Evolutionary conservation across 2,888 invertebrate species (phyloP), one percentile per base, ranked within the genome.

Genomic region (Heliconius hortense): DNA sequence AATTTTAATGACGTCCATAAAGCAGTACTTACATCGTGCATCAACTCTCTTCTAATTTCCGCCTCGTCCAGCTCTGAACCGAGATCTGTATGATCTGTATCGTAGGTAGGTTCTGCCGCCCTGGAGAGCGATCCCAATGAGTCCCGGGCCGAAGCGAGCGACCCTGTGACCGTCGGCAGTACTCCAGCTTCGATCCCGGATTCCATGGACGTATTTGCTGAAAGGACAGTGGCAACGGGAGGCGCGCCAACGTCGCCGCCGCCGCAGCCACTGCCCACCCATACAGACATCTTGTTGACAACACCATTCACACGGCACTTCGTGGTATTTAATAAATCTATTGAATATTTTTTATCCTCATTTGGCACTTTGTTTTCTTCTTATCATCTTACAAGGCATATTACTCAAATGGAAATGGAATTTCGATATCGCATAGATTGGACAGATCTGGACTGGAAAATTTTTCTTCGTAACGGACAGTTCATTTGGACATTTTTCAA

Each of bases 1-100:
- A 48, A n/a, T 0, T n/a, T 56, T 10, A 56, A n/a, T n/a, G 1
- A 53, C 18, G 56, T 64, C 39, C 10, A 63, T 43, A 59, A 26
- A 64, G 13, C 1, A 59, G 35, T 73, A 95, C 97, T 95, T 90
- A 97, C 97, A 92, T 97, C 97, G 88, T 97, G 96, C 83, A 97
- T 94, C 84, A 97, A 93, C 89, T 96, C 96, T 83, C 96, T 93
- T 77, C 96, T 95, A 82, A 97, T 94, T 86, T 97, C 97, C 56
- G 96, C 96, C 87, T 97, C 97, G 88, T 97, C 97, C 80, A 95
- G 91, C 85, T 97, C 97, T 72, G 97, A 97, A 78, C 96, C 96
- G 73, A 97, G 94, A 88, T 97, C 97, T 28, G 97, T 97, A 84
- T 97, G 97, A 87, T 97, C 97, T 72, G 97, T 97, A 85, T 97